A percentile compares a stretch with the other conserved stretches of the same genome.
phyloP scores from a whole-genome alignment of 2,797 vertebrate genomes.

The Darevskia mixta region DNA sequence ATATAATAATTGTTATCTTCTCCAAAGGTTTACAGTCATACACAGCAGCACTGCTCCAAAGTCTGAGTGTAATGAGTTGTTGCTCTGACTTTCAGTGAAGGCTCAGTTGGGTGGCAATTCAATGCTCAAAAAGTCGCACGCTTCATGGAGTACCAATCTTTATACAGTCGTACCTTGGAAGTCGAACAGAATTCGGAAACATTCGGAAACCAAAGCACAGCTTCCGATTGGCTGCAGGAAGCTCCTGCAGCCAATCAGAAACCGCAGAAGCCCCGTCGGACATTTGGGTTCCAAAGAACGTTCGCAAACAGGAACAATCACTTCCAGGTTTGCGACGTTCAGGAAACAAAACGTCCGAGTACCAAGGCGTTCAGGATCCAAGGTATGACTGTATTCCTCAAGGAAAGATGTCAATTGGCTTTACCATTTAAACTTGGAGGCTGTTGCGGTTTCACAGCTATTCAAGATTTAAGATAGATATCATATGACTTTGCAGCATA shows the following conservation, averaged over 20 bases:
- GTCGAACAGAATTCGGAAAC: too few relatives aligned
- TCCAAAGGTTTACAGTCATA: slow-evolving; percentile 51
- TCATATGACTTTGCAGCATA: background rate
- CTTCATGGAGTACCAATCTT: background rate
- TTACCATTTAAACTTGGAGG: background rate
- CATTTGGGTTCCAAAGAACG: too few relatives aligned
- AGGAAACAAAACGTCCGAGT: too few relatives aligned
- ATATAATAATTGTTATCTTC: slow-evolving; percentile 51
- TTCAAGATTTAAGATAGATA: background rate
- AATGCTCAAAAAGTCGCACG: slow-evolving; percentile 6
- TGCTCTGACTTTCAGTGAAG: slow-evolving; percentile 47
- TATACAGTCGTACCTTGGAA: background rate
- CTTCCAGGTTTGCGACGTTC: too few relatives aligned
- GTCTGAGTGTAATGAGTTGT: slow-evolving; percentile 21
- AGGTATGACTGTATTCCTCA: background rate
- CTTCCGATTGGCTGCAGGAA: too few relatives aligned
- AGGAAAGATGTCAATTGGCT: background rate
- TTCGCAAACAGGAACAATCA: too few relatives aligned
- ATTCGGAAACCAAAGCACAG: too few relatives aligned
- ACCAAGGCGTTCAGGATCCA: too few relatives aligned
- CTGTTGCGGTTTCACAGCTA: background rate
- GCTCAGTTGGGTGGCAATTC: background rate
- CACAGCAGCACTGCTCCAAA: slow-evolving; percentile 32
- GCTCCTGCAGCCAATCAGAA: too few relatives aligned
- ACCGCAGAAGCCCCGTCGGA: too few relatives aligned